Evolutionary conservation across 2,888 invertebrate species (phyloP).

Genomic region (Sceliomorpha sp.): DNA sequence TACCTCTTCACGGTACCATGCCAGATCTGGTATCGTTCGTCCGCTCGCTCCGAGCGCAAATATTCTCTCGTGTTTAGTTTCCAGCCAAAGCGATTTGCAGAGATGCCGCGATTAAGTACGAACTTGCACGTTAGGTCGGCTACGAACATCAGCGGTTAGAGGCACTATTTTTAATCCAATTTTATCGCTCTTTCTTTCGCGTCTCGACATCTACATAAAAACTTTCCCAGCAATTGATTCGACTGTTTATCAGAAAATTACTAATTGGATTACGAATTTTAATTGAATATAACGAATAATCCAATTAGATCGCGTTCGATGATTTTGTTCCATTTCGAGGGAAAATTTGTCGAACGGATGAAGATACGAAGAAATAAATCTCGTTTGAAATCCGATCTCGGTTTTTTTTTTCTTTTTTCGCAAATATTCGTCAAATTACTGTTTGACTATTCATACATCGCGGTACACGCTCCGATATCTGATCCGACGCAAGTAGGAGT

Average conservation of each 20-base stretch:
- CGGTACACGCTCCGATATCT: slow-evolving; percentile 31
- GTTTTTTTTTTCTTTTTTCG: too few species aligned
- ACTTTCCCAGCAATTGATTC: too few species aligned
- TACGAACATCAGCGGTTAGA: slow-evolving; percentile 1
- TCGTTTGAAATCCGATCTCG: too few species aligned
- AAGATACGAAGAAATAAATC: too few species aligned
- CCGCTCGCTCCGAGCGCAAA: slow-evolving; percentile 36
- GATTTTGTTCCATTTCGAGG: too few species aligned
- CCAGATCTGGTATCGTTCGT: slow-evolving; percentile 26
- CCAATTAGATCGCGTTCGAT: too few species aligned
- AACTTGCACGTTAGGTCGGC: slow-evolving; percentile 17
- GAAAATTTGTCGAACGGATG: too few species aligned
- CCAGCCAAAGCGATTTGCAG: slow-evolving; percentile 28
- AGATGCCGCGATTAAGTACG: slow-evolving; percentile 27
- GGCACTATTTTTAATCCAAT: slow-evolving; percentile 13
- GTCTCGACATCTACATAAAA: neutral
- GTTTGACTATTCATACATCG: slow-evolving; percentile 15
- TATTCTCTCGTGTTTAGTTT: slow-evolving; percentile 46
- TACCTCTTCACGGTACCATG: slow-evolving; percentile 40
- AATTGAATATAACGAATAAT: too few species aligned
- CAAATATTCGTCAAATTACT: too few species aligned
- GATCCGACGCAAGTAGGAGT: slow-evolving; percentile 35
- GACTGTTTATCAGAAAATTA: too few species aligned
- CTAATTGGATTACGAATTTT: too few species aligned
- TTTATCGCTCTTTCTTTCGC: slow-evolving; percentile 23